Evolutionary conservation across 1,140 invertebrate species (phyloP).

Genomic region (Achroia grisella): DNA sequence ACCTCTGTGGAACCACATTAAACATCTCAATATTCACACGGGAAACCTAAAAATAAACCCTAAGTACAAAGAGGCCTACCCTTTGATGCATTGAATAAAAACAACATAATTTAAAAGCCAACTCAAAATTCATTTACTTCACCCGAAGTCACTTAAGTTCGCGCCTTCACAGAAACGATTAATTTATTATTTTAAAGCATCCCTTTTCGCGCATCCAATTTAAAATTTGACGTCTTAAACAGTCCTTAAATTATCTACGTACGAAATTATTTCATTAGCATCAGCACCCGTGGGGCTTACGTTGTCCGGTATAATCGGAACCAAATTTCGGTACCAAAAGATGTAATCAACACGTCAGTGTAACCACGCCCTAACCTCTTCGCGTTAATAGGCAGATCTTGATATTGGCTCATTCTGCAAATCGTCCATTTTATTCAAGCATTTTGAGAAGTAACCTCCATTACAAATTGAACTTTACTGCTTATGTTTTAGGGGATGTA

Average conservation of each 20-base stretch:
- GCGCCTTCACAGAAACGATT: slow-evolving; percentile 60
- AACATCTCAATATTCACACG: no score
- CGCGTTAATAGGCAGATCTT: slow-evolving; percentile 56
- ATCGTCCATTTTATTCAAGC: slow-evolving; percentile 8
- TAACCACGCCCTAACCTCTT: slow-evolving; percentile 51
- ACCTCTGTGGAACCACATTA: no score
- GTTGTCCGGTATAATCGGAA: slow-evolving; percentile 31
- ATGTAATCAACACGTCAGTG: slow-evolving; percentile 63
- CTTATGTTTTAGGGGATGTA: no score
- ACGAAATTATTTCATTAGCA: slow-evolving; percentile 67
- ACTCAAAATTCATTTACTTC: slow-evolving; percentile 48
- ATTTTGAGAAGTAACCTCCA: neutral
- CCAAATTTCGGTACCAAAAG: slow-evolving; percentile 49
- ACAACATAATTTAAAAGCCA: no score
- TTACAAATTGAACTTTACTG: slow-evolving; percentile 6
- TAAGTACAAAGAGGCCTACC: neutral
- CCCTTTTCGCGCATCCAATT: slow-evolving; percentile 68
- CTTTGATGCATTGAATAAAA: no score
- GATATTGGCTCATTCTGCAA: slow-evolving; percentile 51
- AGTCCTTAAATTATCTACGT: slow-evolving; percentile 59
- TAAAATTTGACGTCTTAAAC: slow-evolving; percentile 72
- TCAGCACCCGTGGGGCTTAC: slow-evolving; percentile 31
- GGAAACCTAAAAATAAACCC: neutral
- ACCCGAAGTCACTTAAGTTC: slow-evolving; percentile 30
- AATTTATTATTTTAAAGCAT: slow-evolving; percentile 62